Base-by-base conservation (phyloP, 2,113 vertebrate species). In the Sakesphorus luctuosus region DNA sequence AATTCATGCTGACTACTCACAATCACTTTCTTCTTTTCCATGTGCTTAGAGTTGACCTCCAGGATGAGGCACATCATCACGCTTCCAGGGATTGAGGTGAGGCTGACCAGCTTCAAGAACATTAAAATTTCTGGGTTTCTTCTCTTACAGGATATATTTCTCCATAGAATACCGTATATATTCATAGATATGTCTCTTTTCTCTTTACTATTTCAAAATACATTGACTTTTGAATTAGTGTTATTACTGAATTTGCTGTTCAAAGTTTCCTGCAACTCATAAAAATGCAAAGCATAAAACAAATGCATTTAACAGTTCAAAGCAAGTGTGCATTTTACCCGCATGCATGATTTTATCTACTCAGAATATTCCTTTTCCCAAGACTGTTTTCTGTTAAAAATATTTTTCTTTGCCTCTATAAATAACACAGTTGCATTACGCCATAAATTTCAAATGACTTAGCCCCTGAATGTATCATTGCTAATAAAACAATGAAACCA, bases 401-500 rank as follows among this genome's bases (percentile, higher is more conserved):
- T 36, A 18, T 59, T 94, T 77, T 88, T 93, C 31, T 84, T 87
- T 73, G 67, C 8, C 16, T 74, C 58, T 69, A 18, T 66, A 82
- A 82, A 74, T 75, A 76, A 28, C 21, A 20, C 3, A 16, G 33
- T 63, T 83, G 9, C n/a, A 52, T 49, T 59, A 79, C 72, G n/a
- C 18, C 61, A 83, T 29, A 96, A 92, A 92, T 96, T 95, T 86
- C 73, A 94, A 95, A 96, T 62, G 20, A 96, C 87, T 92, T 86
- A 92, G 35, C 28, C 20, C 86, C 82, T 89, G 40, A 94, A 93
- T 44, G 13, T 31, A 94, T 93, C 71, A 84, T 55, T 89, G 62
- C 18, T 95, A 95, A 95, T 84, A 96, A 97, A 89, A 96, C 66
- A 93, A 59, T 92, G 47, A 94, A 97, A 96, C 53, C 13, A 74